phyloP scores from a whole-genome alignment of 1,140 invertebrate genomes.

The Zaprionus davidi region DNA sequence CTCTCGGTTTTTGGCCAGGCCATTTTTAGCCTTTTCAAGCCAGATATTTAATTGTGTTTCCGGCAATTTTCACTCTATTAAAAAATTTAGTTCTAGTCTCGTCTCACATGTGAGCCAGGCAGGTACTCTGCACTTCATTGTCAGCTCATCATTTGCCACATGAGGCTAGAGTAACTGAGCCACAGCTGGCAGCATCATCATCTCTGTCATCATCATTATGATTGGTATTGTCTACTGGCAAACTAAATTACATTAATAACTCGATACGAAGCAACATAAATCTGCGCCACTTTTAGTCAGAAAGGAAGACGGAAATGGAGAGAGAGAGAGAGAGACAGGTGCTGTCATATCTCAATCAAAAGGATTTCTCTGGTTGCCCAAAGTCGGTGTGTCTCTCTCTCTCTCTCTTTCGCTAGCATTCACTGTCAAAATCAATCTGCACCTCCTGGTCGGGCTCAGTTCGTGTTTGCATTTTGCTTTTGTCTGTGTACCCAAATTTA shows the following conservation, averaged over 20 bases:
- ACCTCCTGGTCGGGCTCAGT: conserved; percentile 4
- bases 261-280: conserved; percentile 61
- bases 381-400: not conserved
- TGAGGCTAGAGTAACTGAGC: conserved; percentile 27
- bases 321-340: not conserved
- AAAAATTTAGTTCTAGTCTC: conserved; percentile 61
- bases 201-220: conserved; percentile 8
- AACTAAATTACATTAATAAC: conserved; percentile 81
- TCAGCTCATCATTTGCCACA: conserved; percentile 22
- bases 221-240: conserved; percentile 56
- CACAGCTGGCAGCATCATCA: conserved; percentile 7
- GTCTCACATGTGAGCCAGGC: not conserved
- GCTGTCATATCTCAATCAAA: conserved; percentile 50
- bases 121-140: conserved; percentile 24
- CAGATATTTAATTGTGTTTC: conserved; percentile 76
- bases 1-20: conserved; percentile 4
- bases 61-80: conserved; percentile 78
- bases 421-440: conserved; percentile 3
- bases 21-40: conserved; percentile 34
- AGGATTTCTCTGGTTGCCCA: conserved; percentile 10
- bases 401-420: not conserved
- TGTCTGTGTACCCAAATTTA: conserved; percentile 34
- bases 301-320: not conserved
- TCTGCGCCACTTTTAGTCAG: conserved; percentile 28
- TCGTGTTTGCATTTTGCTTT: conserved; percentile 34